Conservation (phyloP, 2,113 vertebrate genomes). For the Nymphicus hollandicus region DNA sequence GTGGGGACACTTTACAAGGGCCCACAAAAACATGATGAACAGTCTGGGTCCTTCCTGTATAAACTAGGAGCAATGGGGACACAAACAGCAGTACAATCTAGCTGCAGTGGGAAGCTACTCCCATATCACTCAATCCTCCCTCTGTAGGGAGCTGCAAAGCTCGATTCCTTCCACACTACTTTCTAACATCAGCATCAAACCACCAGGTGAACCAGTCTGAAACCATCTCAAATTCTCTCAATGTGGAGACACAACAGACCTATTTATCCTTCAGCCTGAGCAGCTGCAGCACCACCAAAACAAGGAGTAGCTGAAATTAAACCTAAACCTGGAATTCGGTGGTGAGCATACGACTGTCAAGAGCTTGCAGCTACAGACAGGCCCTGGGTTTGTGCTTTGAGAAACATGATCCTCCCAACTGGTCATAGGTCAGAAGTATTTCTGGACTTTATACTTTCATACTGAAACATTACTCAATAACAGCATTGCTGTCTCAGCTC, state of each 20-base stretch:
- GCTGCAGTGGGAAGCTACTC: neutral
- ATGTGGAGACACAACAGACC: neutral
- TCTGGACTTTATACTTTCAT: slow-evolving; percentile 55
- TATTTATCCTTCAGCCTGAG: neutral
- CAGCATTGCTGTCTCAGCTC: neutral
- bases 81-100: neutral
- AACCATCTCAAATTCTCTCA: neutral
- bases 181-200: neutral
- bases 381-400: slow-evolving; percentile 21
- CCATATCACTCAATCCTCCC: neutral
- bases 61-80: neutral
- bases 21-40: neutral
- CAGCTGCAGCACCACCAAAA: neutral
- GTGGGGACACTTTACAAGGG: neutral
- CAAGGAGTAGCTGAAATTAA: neutral
- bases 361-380: neutral
- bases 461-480: neutral
- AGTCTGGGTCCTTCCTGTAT: neutral
- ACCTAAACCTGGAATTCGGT: neutral
- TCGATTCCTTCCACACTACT: neutral
- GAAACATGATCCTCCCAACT: slow-evolving; percentile 27
- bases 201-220: neutral
- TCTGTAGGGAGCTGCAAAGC: neutral
- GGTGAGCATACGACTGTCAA: neutral
- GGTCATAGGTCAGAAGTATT: slow-evolving; percentile 59